Evolutionary conservation across 2,888 invertebrate genomes (phyloP).

Genomic region (Venusia cambrica): DNA sequence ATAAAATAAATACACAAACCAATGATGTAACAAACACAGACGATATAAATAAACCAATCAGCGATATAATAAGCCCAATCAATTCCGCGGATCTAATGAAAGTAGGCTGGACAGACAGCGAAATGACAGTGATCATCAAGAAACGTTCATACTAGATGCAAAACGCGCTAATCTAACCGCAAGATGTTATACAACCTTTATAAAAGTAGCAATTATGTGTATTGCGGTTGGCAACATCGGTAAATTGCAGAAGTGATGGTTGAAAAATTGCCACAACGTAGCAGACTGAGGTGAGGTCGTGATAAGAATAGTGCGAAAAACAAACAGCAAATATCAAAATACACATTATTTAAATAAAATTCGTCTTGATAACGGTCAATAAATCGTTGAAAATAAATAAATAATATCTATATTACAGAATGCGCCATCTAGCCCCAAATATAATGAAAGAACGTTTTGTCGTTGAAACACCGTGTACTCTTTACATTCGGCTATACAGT

Average conservation of each 20-base stretch:
- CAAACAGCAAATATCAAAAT: constrained; percentile 1
- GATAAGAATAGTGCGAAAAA: constrained; percentile 12
- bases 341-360: too few species aligned
- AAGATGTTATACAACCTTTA: constrained; percentile 56
- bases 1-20: constrained; percentile 3
- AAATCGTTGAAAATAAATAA: too few species aligned
- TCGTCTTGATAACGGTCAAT: too few species aligned
- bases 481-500: too few species aligned
- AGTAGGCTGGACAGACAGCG: constrained; percentile 35
- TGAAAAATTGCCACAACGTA: too few species aligned
- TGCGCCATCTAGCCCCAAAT: too few species aligned
- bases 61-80: constrained; percentile 49
- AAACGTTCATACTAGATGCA: constrained; percentile 45
- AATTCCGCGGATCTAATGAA: constrained; percentile 48
- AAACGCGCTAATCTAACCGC: constrained; percentile 48
- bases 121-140: constrained; percentile 50
- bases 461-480: too few species aligned
- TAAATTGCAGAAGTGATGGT: constrained; percentile 46
- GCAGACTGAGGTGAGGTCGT: neutral
- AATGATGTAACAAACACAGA: constrained; percentile 22
- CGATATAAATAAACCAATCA: constrained; percentile 41
- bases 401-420: too few species aligned
- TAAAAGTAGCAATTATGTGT: constrained; percentile 56
- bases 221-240: constrained; percentile 46
- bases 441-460: too few species aligned